Evolutionary conservation across 1,140 invertebrate genomes (phyloP).

Genomic region (Sinonovacula constricta): DNA sequence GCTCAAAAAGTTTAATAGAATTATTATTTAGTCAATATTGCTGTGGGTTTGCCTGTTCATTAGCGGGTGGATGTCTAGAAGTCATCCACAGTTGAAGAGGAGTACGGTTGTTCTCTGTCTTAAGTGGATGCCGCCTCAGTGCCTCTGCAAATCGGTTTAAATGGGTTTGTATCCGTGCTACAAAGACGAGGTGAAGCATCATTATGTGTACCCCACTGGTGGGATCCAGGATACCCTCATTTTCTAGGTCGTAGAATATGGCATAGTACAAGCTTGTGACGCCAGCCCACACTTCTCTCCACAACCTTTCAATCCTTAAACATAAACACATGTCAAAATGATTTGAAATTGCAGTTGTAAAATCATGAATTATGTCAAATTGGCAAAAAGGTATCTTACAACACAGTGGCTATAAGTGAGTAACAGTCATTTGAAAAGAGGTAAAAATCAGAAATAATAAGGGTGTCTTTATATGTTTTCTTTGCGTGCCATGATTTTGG

Average conservation of each 20-base stretch:
- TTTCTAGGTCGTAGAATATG: slow-evolving; percentile 52
- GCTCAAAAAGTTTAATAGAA: background rate
- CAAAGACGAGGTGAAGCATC: slow-evolving; percentile 44
- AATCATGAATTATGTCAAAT: slow-evolving; percentile 2
- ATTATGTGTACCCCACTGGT: slow-evolving; percentile 37
- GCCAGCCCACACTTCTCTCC: slow-evolving; percentile 54
- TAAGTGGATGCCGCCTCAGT: slow-evolving; percentile 37
- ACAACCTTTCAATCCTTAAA: slow-evolving; percentile 57
- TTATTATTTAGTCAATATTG: background rate
- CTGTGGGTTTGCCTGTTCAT: background rate
- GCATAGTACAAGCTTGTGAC: slow-evolving; percentile 41
- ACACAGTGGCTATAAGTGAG: slow-evolving; percentile 3
- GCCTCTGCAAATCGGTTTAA: slow-evolving; percentile 45
- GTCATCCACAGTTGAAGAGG: slow-evolving; percentile 47
- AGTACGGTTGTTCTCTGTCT: slow-evolving; percentile 30
- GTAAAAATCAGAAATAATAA: slow-evolving; percentile 5
- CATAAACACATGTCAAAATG: slow-evolving; percentile 8
- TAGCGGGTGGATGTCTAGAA: background rate
- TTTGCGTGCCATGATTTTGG: slow-evolving; percentile 1
- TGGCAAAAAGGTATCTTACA: slow-evolving; percentile 4
- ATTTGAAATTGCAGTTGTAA: slow-evolving; percentile 4
- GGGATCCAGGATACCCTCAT: slow-evolving; percentile 40
- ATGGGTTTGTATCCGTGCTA: slow-evolving; percentile 37
- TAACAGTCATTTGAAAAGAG: slow-evolving; percentile 4
- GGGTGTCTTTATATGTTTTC: slow-evolving; percentile 1